Conservation (phyloP, 2,888 invertebrate species). For the Drosophila neonasuta region DNA sequence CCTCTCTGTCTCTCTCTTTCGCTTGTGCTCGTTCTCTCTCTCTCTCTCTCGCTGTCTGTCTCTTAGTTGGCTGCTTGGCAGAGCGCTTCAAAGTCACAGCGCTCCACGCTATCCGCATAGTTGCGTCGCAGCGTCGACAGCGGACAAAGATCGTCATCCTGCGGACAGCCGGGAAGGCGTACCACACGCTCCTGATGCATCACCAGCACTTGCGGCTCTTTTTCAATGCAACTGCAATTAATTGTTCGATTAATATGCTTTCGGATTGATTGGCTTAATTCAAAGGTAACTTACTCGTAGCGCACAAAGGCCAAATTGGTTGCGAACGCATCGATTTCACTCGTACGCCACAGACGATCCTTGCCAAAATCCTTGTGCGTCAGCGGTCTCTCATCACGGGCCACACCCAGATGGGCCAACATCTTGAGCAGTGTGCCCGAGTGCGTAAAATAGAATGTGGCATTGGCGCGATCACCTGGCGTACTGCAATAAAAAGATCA, state of each 20-base stretch:
- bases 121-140: constrained; percentile 84
- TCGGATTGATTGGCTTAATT: not conserved
- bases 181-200: constrained; percentile 90
- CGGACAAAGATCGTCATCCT: constrained; percentile 85
- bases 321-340: constrained; percentile 89
- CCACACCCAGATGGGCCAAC: constrained; percentile 88
- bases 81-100: constrained; percentile 87
- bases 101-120: constrained; percentile 85
- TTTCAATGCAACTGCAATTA: constrained; percentile 62
- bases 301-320: constrained; percentile 90
- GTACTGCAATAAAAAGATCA: constrained; percentile 52
- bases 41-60: not conserved
- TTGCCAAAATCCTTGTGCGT: constrained; percentile 83
- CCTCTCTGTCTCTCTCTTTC: not conserved
- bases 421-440: constrained; percentile 91
- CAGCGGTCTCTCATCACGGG: constrained; percentile 86
- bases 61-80: constrained; percentile 82
- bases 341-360: constrained; percentile 84
- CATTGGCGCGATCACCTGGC: constrained; percentile 72
- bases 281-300: constrained; percentile 84
- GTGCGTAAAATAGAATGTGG: constrained; percentile 90
- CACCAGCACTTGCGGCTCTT: constrained; percentile 84
- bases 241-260: not conserved
- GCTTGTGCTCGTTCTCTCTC: not conserved
- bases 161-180: constrained; percentile 87